Percentiles rank a stretch among this genome's conserved stretches.
Conservation (phyloP, 2,888 invertebrate genomes). For the Macropis europaea region DNA sequence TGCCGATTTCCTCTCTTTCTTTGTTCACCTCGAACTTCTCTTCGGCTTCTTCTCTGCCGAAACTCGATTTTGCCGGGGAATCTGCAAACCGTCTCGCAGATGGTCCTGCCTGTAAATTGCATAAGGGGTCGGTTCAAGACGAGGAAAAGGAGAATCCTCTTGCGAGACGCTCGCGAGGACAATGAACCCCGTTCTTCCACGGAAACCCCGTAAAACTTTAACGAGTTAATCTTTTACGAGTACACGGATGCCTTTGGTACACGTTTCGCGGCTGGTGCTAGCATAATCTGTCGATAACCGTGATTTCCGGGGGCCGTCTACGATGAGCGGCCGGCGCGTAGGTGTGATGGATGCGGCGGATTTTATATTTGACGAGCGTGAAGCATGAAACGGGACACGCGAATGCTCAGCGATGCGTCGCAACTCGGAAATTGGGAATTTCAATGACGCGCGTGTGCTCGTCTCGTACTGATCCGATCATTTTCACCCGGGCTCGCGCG, state of each 20-base stretch:
- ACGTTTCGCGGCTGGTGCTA: not conserved
- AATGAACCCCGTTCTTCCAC: slow-evolving; percentile 40
- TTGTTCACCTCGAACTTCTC: slow-evolving; percentile 33
- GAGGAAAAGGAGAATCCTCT: slow-evolving; percentile 13
- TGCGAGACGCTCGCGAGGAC: slow-evolving; percentile 36
- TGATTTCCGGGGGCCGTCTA: slow-evolving; percentile 1
- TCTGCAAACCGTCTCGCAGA: slow-evolving; percentile 19
- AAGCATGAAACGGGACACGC: slow-evolving; percentile 60
- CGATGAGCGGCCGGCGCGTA: not conserved
- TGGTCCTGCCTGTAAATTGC: slow-evolving; percentile 51
- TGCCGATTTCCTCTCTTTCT: slow-evolving; percentile 46
- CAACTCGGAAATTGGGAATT: slow-evolving; percentile 53
- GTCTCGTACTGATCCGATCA: slow-evolving; percentile 15
- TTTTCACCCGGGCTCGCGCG: not conserved
- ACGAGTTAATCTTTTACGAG: slow-evolving; percentile 50
- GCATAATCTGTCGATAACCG: slow-evolving; percentile 24
- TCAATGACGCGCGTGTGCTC: slow-evolving; percentile 42
- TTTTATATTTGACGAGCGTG: slow-evolving; percentile 65
- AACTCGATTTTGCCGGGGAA: slow-evolving; percentile 50
- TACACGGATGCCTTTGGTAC: slow-evolving; percentile 1
- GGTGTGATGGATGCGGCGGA: slow-evolving; percentile 52
- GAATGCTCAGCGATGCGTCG: slow-evolving; percentile 52
- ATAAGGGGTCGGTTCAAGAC: slow-evolving; percentile 34
- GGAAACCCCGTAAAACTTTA: slow-evolving; percentile 44
- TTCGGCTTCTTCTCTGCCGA: slow-evolving; percentile 18